phyloP scores from a whole-genome alignment of 1,140 invertebrate genomes.

The Orussus abietinus region DNA sequence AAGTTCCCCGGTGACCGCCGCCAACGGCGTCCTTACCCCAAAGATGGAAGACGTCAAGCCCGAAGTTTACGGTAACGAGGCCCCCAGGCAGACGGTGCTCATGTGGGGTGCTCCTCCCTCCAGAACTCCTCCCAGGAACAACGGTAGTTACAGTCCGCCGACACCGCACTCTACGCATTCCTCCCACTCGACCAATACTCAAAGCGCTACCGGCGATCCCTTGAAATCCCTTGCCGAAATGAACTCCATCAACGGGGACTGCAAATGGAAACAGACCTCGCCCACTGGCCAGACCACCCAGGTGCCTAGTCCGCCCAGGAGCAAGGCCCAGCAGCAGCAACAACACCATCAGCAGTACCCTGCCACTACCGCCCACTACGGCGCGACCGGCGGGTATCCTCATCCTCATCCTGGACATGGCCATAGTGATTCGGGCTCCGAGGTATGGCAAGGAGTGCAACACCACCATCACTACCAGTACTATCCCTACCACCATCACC shows the following conservation, averaged over 20 bases:
- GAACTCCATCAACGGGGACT: conserved; percentile 53
- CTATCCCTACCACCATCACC: conserved; percentile 62
- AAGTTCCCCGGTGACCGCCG: conserved; percentile 54
- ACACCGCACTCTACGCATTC: conserved; percentile 47
- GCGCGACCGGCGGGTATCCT: conserved; percentile 33
- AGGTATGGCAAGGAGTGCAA: conserved; percentile 63
- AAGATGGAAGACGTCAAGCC: conserved; percentile 64
- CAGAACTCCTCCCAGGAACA: conserved; percentile 44
- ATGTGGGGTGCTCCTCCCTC: conserved; percentile 72
- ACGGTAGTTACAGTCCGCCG: conserved; percentile 51
- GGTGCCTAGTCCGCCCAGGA: conserved; percentile 40
- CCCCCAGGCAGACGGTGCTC: conserved; percentile 75
- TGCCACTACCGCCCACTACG: conserved; percentile 42
- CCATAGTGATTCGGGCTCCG: conserved; percentile 50
- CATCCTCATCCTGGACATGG: conserved; percentile 32
- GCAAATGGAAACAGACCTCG: conserved; percentile 53
- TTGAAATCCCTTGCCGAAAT: conserved; percentile 61
- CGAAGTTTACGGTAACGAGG: conserved; percentile 54
- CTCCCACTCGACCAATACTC: conserved; percentile 38
- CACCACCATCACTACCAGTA: conserved; percentile 62
- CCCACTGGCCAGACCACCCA: conserved; percentile 31
- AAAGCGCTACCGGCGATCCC: conserved; percentile 47
- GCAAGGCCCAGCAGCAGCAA: conserved; percentile 34
- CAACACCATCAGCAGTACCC: conserved; percentile 36
- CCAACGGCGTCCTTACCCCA: conserved; percentile 58